Conservation (phyloP, 2,113 vertebrate genomes). For the Prietella phreatophila region DNA sequence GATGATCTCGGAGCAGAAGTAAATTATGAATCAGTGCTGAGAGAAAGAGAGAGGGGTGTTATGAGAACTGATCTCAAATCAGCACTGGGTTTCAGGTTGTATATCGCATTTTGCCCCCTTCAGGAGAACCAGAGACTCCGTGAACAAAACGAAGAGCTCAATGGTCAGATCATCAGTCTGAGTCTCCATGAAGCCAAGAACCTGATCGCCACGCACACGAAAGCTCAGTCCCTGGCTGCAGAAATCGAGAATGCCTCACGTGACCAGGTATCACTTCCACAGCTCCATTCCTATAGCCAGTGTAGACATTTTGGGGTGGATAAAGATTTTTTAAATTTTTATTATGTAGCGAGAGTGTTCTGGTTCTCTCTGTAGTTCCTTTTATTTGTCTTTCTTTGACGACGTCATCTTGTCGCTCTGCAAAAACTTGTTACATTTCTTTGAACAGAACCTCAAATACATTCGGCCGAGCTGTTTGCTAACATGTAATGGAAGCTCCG, state of each 20-base stretch:
- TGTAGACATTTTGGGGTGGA: not conserved
- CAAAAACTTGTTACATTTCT: not conserved
- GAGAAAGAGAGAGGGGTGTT: not conserved
- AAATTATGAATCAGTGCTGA: not conserved
- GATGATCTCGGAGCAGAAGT: not conserved
- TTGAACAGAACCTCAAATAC: not conserved
- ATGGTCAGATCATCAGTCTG: slow-evolving; percentile 94
- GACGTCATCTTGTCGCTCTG: not conserved
- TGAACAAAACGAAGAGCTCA: slow-evolving; percentile 95
- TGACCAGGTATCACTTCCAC: slow-evolving; percentile 81
- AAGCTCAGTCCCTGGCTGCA: slow-evolving; percentile 94
- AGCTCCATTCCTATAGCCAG: not conserved
- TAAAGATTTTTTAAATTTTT: too few relatives aligned
- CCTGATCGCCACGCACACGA: slow-evolving; percentile 93
- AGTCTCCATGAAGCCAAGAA: slow-evolving; percentile 95
- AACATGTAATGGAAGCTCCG: too few relatives aligned
- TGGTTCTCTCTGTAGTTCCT: not conserved
- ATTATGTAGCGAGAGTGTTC: too few relatives aligned
- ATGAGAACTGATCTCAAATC: not conserved
- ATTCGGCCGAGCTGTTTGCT: not conserved
- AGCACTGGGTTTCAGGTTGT: not conserved
- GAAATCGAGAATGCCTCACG: slow-evolving; percentile 95
- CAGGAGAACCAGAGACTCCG: slow-evolving; percentile 94
- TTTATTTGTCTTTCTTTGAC: not conserved
- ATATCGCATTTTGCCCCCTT: slow-evolving; percentile 21